phyloP scores from a whole-genome alignment of 2,797 vertebrate genomes.

The Lepilemur ruficaudatus region DNA sequence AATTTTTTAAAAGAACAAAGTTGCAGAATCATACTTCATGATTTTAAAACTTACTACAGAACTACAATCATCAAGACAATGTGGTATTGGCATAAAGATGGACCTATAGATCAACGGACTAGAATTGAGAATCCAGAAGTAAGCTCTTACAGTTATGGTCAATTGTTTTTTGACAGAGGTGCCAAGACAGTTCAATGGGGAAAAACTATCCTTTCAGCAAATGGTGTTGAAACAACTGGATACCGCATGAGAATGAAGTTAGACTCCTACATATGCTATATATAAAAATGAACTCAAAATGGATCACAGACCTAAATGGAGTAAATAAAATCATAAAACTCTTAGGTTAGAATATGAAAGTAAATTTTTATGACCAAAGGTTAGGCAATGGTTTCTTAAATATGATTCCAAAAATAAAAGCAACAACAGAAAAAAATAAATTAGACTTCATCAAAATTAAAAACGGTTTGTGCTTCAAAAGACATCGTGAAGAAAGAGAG shows the following conservation, averaged over 20 bases:
- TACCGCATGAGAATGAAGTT: not conserved
- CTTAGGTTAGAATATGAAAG: not conserved
- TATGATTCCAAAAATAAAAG: not conserved
- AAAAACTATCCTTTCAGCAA: not conserved
- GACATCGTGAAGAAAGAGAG: not conserved
- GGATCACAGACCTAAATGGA: not conserved
- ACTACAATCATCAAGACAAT: not conserved
- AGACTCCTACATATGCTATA: not conserved
- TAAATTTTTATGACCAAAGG: not conserved
- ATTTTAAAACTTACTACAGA: not conserved
- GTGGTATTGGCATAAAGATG: no score
- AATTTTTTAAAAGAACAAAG: not conserved
- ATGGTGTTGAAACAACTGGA: not conserved
- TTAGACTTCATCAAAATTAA: not conserved
- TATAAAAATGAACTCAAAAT: not conserved
- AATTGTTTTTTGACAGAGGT: not conserved
- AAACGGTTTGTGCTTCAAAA: not conserved
- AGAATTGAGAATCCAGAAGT: not conserved
- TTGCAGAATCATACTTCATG: not conserved
- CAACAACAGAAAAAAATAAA: not conserved
- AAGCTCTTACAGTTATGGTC: not conserved
- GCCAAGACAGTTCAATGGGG: not conserved
- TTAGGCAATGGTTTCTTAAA: not conserved
- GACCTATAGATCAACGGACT: not conserved
- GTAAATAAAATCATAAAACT: not conserved